Percentiles rank a stretch among this genome's conserved stretches.
phyloP scores from a whole-genome alignment of 2,113 vertebrate genomes.

The Protobothrops mucrosquamatus region DNA sequence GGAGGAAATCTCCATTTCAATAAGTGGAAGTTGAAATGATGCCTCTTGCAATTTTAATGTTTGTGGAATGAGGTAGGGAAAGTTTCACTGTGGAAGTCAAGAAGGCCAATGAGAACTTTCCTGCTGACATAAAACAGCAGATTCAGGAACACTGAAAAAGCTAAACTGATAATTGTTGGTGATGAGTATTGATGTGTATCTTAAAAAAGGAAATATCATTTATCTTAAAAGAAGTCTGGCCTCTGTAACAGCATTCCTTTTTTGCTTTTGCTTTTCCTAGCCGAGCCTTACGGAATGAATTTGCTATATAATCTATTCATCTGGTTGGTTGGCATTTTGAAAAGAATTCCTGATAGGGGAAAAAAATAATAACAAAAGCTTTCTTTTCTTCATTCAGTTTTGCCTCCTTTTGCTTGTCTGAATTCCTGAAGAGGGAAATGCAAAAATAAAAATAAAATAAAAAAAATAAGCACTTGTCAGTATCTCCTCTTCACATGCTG shows the following conservation, averaged over 20 bases:
- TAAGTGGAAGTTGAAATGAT: background rate
- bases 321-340: background rate
- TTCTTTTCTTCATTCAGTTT: constrained; percentile 6
- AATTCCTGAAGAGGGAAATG: constrained; percentile 29
- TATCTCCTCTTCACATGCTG: constrained; percentile 25
- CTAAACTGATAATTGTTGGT: background rate
- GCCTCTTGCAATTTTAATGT: background rate
- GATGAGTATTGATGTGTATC: background rate
- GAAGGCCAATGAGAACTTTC: background rate
- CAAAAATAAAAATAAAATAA: constrained; percentile 11
- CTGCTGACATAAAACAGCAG: background rate
- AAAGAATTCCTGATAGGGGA: constrained; percentile 8
- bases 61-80: background rate
- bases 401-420: constrained; percentile 10
- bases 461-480: constrained; percentile 19
- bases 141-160: background rate
- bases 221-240: background rate
- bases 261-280: background rate
- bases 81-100: background rate
- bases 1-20: background rate
- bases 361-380: background rate
- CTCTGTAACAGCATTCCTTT: background rate
- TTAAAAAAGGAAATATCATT: background rate
- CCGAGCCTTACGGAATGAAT: background rate
- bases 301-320: background rate